Conservation (phyloP, 2,888 invertebrate genomes). For the Drosophila falleni region DNA sequence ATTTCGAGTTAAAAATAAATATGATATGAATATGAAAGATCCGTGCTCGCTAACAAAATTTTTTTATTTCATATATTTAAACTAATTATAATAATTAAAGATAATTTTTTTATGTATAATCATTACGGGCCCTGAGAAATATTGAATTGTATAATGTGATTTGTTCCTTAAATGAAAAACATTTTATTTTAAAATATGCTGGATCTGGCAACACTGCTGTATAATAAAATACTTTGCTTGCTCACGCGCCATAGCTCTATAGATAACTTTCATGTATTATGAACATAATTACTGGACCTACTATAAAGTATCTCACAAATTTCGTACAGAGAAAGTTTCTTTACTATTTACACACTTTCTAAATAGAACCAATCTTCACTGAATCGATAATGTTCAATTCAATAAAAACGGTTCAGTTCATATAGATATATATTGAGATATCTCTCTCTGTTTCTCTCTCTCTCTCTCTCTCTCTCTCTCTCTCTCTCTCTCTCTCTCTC, state of each 20-base stretch:
- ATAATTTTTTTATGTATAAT: background rate
- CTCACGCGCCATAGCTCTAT: constrained; percentile 39
- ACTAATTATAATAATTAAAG: background rate
- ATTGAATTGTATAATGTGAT: no score
- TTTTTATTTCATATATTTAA: no score
- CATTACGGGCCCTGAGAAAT: no score
- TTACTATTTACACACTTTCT: constrained; percentile 33
- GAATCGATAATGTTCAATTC: constrained; percentile 3
- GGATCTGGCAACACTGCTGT: constrained; percentile 27
- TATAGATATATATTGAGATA: constrained; percentile 5
- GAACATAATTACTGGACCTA: constrained; percentile 25
- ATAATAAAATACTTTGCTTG: constrained; percentile 50
- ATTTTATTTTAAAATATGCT: background rate
- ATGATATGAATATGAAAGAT: no score
- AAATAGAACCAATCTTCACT: constrained; percentile 27
- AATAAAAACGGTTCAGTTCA: constrained; percentile 16
- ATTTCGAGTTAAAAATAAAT: background rate
- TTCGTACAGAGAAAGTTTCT: constrained; percentile 22
- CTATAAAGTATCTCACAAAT: constrained; percentile 32
- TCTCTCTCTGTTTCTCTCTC: background rate
- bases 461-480: background rate
- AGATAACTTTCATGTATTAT: constrained; percentile 40
- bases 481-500: background rate
- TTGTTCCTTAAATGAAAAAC: background rate
- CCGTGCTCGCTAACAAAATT: no score